These are phyloP conservation scores for Mola mola DNA, from an alignment of 2,113 vertebrate genomes.

Conservation along the genomic window DNA sequence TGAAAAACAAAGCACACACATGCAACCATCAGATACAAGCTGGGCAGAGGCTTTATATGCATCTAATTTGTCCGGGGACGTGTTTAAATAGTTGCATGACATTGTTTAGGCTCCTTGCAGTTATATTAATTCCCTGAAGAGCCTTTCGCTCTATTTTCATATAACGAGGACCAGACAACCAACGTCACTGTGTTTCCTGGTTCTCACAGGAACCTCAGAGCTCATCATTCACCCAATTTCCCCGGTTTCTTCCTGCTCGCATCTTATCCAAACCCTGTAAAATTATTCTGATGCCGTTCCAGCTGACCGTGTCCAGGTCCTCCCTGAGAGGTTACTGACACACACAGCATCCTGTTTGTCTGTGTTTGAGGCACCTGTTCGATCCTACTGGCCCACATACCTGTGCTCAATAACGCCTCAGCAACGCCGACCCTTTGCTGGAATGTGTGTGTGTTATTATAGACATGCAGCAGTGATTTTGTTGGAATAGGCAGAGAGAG, in stretches of 20 bases:
- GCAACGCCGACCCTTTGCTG: neutral
- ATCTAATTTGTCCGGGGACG: conserved; percentile 31
- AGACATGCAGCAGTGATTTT: neutral
- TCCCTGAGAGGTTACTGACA: neutral
- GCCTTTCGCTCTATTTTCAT: conserved; percentile 20
- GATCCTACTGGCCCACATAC: neutral
- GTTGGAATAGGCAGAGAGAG: neutral
- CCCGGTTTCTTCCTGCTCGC: conserved; percentile 22
- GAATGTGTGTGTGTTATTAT: neutral
- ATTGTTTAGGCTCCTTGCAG: conserved; percentile 44
- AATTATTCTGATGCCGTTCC: conserved; percentile 3
- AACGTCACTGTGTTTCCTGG: conserved; percentile 46
- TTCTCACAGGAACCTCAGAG: conserved; percentile 66
- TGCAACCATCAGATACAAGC: neutral
- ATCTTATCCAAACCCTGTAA: conserved; percentile 28
- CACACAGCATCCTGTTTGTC: neutral
- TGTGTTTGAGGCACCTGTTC: conserved; percentile 5
- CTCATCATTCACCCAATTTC: conserved; percentile 42
- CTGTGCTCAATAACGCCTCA: neutral
- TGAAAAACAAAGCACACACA: neutral
- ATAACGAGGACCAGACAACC: conserved; percentile 14
- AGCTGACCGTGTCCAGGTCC: neutral
- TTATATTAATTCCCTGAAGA: conserved; percentile 38
- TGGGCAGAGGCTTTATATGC: conserved; percentile 15
- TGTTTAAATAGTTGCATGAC: conserved; percentile 59